These are phyloP conservation scores for Hirtodrosophila trivittata DNA, from an alignment of 2,888 invertebrate genomes.

Conservation along the genomic window DNA sequence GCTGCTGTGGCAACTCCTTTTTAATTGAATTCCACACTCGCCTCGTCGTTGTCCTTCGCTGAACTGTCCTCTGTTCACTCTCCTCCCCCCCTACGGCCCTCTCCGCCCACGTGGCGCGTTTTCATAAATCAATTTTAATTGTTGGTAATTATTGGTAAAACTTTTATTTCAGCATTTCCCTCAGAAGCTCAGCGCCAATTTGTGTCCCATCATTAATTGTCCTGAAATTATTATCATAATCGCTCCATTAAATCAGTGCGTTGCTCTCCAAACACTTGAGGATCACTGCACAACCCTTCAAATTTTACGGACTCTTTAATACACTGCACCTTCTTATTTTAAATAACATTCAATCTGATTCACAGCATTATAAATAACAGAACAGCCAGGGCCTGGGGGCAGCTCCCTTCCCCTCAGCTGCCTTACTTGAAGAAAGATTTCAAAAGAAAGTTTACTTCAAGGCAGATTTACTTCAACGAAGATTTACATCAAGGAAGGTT, in stretches of 20 bases:
- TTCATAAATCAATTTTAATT: constrained; percentile 82
- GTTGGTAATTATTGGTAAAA: constrained; percentile 78
- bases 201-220: constrained; percentile 66
- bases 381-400: no score
- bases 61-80: not conserved
- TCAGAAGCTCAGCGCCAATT: constrained; percentile 30
- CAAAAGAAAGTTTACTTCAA: no score
- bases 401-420: no score
- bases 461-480: no score
- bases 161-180: constrained; percentile 22
- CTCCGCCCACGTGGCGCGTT: constrained; percentile 28
- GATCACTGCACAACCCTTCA: no score
- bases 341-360: no score
- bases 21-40: constrained; percentile 67
- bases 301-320: no score
- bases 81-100: constrained; percentile 5
- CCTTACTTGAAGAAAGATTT: no score
- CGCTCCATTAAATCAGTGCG: constrained; percentile 48
- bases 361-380: no score
- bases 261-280: not conserved
- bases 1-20: constrained; percentile 46
- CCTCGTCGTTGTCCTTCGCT: not conserved
- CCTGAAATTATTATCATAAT: constrained; percentile 64
- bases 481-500: no score
- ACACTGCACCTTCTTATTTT: no score